A percentile compares a stretch with the other conserved stretches of the same genome.
Evolutionary conservation across 2,888 invertebrate genomes (phyloP).

Genomic region (Acanthosepion esculentum): DNA sequence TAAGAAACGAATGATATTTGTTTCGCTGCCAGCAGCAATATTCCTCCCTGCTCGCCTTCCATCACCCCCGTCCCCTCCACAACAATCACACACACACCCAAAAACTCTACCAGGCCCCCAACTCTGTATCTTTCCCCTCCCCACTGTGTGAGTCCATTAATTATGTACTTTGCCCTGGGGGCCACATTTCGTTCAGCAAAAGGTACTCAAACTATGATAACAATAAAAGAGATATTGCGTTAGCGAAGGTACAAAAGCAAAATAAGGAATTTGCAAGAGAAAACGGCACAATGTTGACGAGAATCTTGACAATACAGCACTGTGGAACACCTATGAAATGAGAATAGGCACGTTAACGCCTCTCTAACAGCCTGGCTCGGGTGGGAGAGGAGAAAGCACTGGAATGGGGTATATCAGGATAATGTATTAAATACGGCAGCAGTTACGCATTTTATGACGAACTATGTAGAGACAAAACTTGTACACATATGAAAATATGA

Average conservation of each 20-base stretch:
- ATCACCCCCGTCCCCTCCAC: background rate
- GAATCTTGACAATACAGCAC: background rate
- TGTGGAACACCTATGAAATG: background rate
- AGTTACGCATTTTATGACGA: too few relatives aligned
- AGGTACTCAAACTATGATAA: background rate
- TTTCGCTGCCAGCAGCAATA: background rate
- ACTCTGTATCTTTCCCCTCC: background rate
- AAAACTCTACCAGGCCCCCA: background rate
- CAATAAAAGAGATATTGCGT: background rate
- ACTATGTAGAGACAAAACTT: background rate
- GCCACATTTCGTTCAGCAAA: conserved; percentile 4
- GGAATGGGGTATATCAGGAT: background rate
- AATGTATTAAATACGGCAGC: too few relatives aligned
- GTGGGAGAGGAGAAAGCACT: background rate
- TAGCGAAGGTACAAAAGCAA: background rate
- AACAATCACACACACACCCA: background rate
- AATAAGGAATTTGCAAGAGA: background rate
- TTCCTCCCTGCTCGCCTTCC: background rate
- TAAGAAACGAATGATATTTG: background rate
- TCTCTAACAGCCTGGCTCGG: background rate
- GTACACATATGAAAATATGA: background rate
- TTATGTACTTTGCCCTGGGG: conserved; percentile 33
- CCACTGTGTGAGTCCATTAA: conserved; percentile 11
- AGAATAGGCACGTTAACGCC: too few relatives aligned
- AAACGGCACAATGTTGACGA: background rate